A percentile compares a stretch with the other conserved stretches of the same genome.
Conservation (phyloP, 2,888 invertebrate species). For the Gortyna flavago region DNA sequence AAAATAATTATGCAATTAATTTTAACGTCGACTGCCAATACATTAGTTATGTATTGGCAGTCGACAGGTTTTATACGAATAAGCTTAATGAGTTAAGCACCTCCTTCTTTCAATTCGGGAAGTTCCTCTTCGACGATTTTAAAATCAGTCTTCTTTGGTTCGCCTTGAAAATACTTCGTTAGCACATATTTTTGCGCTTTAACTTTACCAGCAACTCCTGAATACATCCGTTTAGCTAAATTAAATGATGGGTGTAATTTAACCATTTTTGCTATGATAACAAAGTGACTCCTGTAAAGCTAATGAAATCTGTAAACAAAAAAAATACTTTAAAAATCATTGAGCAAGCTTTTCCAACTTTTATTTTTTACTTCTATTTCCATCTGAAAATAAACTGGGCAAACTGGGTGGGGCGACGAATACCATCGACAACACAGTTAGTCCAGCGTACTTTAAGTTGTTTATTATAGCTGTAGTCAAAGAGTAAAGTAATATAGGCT, state of each 20-base stretch:
- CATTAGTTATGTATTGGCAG: background rate
- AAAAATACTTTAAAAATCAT: background rate
- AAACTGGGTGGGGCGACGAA: no score
- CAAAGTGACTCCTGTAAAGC: background rate
- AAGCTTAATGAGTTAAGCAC: conserved; percentile 79
- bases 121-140: conserved; percentile 92
- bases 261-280: conserved; percentile 32
- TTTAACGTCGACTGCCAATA: no score
- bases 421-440: no score
- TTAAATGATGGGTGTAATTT: conserved; percentile 31
- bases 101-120: conserved; percentile 91
- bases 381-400: no score
- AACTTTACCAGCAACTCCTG: conserved; percentile 77
- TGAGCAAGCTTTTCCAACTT: no score
- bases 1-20: background rate
- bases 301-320: conserved; percentile 35
- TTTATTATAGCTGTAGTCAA: no score
- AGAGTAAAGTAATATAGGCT: no score
- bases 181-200: conserved; percentile 91
- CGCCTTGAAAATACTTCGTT: conserved; percentile 91
- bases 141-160: conserved; percentile 92
- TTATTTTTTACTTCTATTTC: no score
- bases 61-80: background rate
- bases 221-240: conserved; percentile 76
- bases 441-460: no score